Evolutionary conservation across 2,888 invertebrate genomes (phyloP).

Genomic region (Listrodromus nycthemerus): DNA sequence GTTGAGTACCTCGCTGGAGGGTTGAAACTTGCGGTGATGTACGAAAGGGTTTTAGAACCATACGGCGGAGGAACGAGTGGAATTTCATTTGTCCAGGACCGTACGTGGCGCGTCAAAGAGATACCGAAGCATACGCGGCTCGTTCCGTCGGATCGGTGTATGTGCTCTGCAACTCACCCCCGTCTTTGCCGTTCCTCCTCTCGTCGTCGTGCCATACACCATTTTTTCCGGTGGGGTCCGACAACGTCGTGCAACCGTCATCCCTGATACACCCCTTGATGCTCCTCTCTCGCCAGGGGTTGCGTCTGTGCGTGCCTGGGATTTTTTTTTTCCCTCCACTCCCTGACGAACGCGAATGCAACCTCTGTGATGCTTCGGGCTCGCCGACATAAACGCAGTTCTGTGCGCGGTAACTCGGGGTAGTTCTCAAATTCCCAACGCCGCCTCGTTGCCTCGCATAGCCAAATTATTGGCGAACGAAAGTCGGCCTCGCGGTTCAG

Average conservation of each 20-base stretch:
- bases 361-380: slow-evolving; percentile 13
- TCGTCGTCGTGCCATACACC: slow-evolving; percentile 23
- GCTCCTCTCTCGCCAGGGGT: slow-evolving; percentile 22
- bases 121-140: slow-evolving; percentile 30
- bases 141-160: slow-evolving; percentile 15
- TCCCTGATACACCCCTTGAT: slow-evolving; percentile 10
- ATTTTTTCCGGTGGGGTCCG: slow-evolving; percentile 37
- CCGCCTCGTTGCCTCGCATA: slow-evolving; percentile 3
- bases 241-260: slow-evolving; percentile 30
- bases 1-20: slow-evolving; percentile 11
- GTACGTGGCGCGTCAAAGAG: slow-evolving; percentile 59
- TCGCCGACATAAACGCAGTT: background rate
- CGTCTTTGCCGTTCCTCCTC: slow-evolving; percentile 30
- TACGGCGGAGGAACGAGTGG: slow-evolving; percentile 50
- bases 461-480: slow-evolving; percentile 26
- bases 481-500: background rate
- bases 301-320: slow-evolving; percentile 18
- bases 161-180: background rate
- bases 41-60: slow-evolving; percentile 9
- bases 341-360: slow-evolving; percentile 21
- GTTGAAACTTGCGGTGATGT: slow-evolving; percentile 26
- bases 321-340: slow-evolving; percentile 30
- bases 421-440: slow-evolving; percentile 24
- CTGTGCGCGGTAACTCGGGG: background rate
- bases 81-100: slow-evolving; percentile 60